Conservation (phyloP, 2,113 vertebrate species). For the Chascanopsetta lugubris region DNA sequence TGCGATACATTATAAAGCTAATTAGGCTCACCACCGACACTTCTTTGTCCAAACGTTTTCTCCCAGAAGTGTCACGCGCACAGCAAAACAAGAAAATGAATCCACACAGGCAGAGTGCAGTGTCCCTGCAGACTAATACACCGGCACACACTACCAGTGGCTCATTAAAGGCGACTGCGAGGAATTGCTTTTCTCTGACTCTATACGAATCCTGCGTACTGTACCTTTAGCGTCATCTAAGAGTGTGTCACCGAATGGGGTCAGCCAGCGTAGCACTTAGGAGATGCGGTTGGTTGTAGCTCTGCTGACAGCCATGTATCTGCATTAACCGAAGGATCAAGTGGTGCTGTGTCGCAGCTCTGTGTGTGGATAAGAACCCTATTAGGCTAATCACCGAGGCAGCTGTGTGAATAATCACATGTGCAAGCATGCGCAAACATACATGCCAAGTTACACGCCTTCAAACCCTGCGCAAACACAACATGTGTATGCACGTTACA, state of each 20-base stretch:
- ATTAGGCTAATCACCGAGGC: constrained; percentile 49
- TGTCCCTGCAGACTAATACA: too few species aligned
- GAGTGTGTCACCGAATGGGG: constrained; percentile 1
- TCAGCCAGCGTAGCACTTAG: constrained; percentile 20
- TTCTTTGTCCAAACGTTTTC: too few species aligned
- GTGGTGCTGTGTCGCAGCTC: neutral
- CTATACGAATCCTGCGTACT: too few species aligned
- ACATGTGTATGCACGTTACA: constrained; percentile 26
- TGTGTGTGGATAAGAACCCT: constrained; percentile 23
- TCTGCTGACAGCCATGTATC: constrained; percentile 19
- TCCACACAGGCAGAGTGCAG: too few species aligned
- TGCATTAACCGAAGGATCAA: constrained; percentile 25
- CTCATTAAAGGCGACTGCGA: too few species aligned
- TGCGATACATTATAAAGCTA: too few species aligned
- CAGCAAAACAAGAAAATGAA: too few species aligned
- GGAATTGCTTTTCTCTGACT: too few species aligned
- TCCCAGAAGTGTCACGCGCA: too few species aligned
- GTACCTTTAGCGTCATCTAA: neutral
- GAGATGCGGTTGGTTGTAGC: constrained; percentile 30
- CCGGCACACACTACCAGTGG: too few species aligned
- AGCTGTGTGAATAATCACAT: constrained; percentile 41
- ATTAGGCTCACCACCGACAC: too few species aligned
- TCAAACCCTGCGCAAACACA: constrained; percentile 24
- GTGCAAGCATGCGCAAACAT: constrained; percentile 35
- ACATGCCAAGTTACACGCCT: constrained; percentile 25